These are phyloP conservation scores for Lumbricus terrestris DNA, from an alignment of 2,888 invertebrate species.

Conservation along the genomic window DNA sequence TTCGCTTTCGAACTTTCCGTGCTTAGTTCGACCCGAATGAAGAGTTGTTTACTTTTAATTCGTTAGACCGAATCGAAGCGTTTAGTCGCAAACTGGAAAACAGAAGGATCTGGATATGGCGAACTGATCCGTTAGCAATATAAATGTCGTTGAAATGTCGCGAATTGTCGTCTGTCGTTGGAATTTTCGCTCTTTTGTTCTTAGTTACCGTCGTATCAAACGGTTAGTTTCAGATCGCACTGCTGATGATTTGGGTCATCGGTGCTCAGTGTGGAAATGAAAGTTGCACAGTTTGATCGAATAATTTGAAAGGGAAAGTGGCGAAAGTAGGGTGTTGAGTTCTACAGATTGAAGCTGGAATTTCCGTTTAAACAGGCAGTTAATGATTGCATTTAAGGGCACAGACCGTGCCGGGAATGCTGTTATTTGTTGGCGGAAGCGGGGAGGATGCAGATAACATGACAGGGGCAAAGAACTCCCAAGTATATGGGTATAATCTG, in stretches of 20 bases:
- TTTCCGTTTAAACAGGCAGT: neutral
- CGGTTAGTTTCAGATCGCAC: neutral
- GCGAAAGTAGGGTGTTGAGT: neutral
- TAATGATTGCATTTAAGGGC: neutral
- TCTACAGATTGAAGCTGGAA: neutral
- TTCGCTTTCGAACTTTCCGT: neutral
- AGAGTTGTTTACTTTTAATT: neutral
- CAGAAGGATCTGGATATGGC: neutral
- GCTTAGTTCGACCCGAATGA: neutral
- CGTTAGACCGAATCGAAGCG: neutral
- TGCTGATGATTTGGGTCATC: neutral
- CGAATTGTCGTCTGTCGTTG: neutral
- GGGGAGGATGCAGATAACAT: neutral
- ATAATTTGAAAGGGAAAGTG: neutral
- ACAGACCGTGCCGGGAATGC: neutral
- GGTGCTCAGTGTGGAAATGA: neutral
- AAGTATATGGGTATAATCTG: neutral
- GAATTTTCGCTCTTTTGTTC: neutral
- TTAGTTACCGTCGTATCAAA: neutral
- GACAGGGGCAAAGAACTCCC: neutral
- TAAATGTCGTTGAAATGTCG: conserved; percentile 3
- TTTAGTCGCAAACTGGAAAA: neutral
- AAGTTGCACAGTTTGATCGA: neutral
- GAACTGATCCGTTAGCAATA: neutral
- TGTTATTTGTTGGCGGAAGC: neutral